Evolutionary conservation across 1,140 invertebrate species (phyloP).

Genomic region (Hyphantria cunea): DNA sequence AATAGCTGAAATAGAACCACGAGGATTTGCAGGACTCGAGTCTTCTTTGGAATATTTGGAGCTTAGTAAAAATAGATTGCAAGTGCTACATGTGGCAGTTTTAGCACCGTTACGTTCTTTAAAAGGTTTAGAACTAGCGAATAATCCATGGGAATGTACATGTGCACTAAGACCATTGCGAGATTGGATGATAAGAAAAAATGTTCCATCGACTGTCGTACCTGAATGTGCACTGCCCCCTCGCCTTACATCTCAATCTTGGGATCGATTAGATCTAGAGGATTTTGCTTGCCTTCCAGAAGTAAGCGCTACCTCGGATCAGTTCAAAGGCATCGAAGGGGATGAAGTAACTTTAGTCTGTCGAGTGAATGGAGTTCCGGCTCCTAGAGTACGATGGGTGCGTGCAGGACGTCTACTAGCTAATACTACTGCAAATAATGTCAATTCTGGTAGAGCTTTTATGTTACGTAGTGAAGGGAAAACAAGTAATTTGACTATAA

Average conservation of each 20-base stretch:
- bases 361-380: constrained; percentile 86
- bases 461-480: constrained; percentile 73
- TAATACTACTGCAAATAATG: constrained; percentile 78
- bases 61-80: constrained; percentile 88
- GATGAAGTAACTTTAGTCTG: constrained; percentile 89
- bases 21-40: constrained; percentile 88
- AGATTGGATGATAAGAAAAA: constrained; percentile 89
- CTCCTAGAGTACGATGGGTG: constrained; percentile 82
- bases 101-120: constrained; percentile 86
- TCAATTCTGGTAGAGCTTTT: constrained; percentile 72
- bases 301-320: constrained; percentile 81
- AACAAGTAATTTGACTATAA: constrained; percentile 87
- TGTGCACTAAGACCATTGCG: constrained; percentile 88
- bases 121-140: constrained; percentile 88
- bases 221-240: constrained; percentile 86
- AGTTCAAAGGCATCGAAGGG: constrained; percentile 84
- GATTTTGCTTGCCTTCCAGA: constrained; percentile 91
- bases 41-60: constrained; percentile 88
- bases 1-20: constrained; percentile 84
- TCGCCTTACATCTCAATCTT: constrained; percentile 84
- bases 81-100: constrained; percentile 84
- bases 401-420: constrained; percentile 82
- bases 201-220: constrained; percentile 85
- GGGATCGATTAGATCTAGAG: constrained; percentile 89
- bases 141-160: constrained; percentile 92